Evolutionary conservation across 2,888 invertebrate genomes (phyloP).

Genomic region (Macrophya alboannulata): DNA sequence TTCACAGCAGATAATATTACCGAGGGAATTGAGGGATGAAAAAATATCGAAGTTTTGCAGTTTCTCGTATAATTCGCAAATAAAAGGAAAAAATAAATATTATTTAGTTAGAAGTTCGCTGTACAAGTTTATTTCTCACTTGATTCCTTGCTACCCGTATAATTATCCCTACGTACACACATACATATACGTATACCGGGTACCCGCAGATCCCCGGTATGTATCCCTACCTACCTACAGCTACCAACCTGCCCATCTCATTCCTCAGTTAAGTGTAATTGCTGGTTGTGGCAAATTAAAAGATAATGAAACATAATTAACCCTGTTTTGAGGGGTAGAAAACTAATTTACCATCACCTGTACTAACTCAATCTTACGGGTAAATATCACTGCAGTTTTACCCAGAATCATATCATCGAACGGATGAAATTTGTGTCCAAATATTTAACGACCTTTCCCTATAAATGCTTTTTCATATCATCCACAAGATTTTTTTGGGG

Average conservation of each 20-base stretch:
- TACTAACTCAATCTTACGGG: background rate
- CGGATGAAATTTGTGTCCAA: background rate
- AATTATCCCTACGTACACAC: conserved; percentile 6
- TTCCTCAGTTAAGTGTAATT: background rate
- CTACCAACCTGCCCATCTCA: background rate
- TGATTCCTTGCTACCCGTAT: conserved; percentile 33
- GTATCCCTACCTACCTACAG: background rate
- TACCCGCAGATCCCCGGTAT: conserved; percentile 4
- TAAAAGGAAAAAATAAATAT: background rate
- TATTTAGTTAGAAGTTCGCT: background rate
- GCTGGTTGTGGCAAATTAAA: conserved; percentile 14
- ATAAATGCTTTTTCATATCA: background rate
- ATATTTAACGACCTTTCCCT: background rate
- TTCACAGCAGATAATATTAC: background rate
- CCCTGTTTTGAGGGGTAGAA: background rate
- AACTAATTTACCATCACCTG: background rate
- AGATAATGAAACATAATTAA: conserved; percentile 33
- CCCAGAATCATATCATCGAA: background rate
- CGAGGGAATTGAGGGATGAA: background rate
- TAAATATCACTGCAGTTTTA: background rate
- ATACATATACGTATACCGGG: background rate
- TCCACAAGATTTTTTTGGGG: background rate
- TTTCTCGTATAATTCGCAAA: no score
- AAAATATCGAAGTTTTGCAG: background rate
- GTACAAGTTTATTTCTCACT: background rate